Evolutionary conservation across 2,797 vertebrate genomes (phyloP).

Genomic region (Synanceia verrucosa): DNA sequence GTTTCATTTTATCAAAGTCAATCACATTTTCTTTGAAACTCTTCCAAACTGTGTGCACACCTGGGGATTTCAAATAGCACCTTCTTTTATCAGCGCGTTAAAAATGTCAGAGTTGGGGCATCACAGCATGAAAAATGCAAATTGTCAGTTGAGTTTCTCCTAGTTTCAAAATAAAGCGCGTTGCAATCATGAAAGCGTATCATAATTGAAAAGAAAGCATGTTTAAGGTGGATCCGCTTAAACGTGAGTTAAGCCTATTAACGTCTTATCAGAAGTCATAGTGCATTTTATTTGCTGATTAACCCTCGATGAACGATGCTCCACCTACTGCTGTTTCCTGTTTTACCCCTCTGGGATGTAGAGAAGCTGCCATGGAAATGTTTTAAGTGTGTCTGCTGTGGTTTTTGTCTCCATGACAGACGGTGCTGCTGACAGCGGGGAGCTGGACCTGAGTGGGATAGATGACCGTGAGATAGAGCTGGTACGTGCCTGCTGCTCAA

Average conservation of each 20-base stretch:
- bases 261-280: conserved; percentile 53
- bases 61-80: background rate
- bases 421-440: conserved; percentile 84
- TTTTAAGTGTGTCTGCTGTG: conserved; percentile 39
- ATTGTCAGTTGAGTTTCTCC: conserved; percentile 31
- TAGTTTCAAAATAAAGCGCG: conserved; percentile 19
- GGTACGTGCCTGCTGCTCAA: conserved; percentile 76
- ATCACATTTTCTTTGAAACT: conserved; percentile 25
- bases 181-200: conserved; percentile 45
- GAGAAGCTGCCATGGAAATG: conserved; percentile 19
- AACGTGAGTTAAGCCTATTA: conserved; percentile 58
- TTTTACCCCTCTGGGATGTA: conserved; percentile 11
- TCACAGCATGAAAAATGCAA: conserved; percentile 30
- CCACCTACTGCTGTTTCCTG: conserved; percentile 32
- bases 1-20: conserved; percentile 44
- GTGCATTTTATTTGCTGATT: conserved; percentile 44
- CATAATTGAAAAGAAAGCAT: conserved; percentile 54
- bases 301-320: conserved; percentile 36
- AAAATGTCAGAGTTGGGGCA: background rate
- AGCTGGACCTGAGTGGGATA: conserved; percentile 95
- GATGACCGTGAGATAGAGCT: conserved; percentile 95
- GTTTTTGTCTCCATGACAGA: conserved; percentile 75
- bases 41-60: background rate
- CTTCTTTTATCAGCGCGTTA: conserved; percentile 17
- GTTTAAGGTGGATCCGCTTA: conserved; percentile 49